These are phyloP conservation scores for Elysia chlorotica DNA, from an alignment of 1,140 invertebrate species.

Conservation along the genomic window DNA sequence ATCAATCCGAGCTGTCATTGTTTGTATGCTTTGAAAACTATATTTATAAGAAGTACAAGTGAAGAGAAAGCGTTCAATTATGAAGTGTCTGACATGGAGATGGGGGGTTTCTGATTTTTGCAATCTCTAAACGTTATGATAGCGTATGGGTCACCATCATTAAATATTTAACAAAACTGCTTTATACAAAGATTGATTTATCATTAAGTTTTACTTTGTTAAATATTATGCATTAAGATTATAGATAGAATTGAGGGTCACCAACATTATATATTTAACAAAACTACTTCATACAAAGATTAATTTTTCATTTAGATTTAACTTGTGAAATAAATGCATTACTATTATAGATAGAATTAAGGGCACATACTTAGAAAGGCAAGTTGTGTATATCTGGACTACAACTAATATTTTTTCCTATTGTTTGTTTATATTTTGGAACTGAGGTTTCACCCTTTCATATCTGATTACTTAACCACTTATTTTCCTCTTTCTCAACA, in stretches of 20 bases:
- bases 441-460: neutral
- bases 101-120: neutral
- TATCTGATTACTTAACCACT: neutral
- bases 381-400: neutral
- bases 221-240: too few species aligned
- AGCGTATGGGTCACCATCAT: too few species aligned
- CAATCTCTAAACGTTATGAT: too few species aligned
- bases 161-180: too few species aligned
- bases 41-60: neutral
- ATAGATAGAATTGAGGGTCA: too few species aligned
- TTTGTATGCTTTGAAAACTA: neutral
- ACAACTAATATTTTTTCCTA: too few species aligned
- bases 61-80: neutral
- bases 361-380: neutral
- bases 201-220: too few species aligned
- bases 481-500: slow-evolving; percentile 23
- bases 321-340: neutral
- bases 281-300: too few species aligned
- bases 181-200: too few species aligned
- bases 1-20: neutral
- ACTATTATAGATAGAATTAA: neutral
- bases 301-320: neutral
- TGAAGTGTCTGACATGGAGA: neutral
- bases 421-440: neutral
- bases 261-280: too few species aligned